Evolutionary conservation across 2,113 vertebrate genomes (phyloP).

Genomic region (Callocephalon fimbriatum): DNA sequence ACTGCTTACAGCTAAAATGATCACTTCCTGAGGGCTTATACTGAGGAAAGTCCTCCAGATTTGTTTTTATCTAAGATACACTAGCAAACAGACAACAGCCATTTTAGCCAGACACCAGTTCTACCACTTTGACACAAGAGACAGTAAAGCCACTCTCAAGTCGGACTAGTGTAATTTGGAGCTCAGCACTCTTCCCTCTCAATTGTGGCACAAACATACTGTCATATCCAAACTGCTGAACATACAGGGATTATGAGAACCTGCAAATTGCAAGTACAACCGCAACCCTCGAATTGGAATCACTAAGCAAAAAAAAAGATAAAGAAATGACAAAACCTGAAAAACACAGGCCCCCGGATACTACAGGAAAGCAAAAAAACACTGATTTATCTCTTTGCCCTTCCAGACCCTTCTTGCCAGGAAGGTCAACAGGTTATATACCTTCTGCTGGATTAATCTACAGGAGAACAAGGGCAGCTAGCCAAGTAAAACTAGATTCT

Average conservation of each 20-base stretch:
- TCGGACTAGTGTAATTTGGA: background rate
- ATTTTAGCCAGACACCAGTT: background rate
- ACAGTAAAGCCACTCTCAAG: background rate
- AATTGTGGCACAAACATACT: background rate
- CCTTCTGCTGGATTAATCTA: slow-evolving; percentile 60
- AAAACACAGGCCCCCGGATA: background rate
- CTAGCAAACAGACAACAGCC: background rate
- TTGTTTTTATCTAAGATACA: background rate
- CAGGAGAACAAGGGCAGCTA: slow-evolving; percentile 17
- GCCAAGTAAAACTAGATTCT: slow-evolving; percentile 45
- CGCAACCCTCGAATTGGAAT: background rate
- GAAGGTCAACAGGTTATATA: slow-evolving; percentile 69
- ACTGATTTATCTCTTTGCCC: slow-evolving; percentile 22
- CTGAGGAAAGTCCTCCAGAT: background rate
- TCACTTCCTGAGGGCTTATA: background rate
- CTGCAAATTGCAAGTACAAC: background rate
- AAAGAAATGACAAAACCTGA: background rate
- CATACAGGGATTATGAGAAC: accelerated
- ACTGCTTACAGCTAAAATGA: background rate
- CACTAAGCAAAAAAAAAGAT: background rate
- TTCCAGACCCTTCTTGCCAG: slow-evolving; percentile 28
- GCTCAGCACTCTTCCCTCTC: background rate
- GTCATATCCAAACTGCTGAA: background rate
- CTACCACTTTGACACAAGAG: background rate
- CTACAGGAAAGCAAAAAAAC: background rate